Evolutionary conservation across 2,888 invertebrate species (phyloP).

Genomic region (Dryobotodes eremita): DNA sequence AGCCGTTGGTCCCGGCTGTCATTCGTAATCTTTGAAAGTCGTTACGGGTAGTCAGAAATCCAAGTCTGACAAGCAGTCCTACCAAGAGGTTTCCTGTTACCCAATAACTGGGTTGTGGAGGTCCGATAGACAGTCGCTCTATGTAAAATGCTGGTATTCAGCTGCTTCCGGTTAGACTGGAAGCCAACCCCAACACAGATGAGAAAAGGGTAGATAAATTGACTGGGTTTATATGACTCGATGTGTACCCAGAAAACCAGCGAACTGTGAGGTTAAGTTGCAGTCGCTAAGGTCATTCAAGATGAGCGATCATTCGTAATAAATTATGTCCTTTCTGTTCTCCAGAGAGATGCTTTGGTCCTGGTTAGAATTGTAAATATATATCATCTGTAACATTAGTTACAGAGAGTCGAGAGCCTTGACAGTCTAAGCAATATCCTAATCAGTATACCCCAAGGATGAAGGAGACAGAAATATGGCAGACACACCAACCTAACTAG

Average conservation of each 20-base stretch:
- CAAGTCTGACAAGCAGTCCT: no score
- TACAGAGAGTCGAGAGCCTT: not conserved
- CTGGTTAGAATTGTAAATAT: not conserved
- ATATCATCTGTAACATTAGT: not conserved
- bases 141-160: not conserved
- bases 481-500: not conserved
- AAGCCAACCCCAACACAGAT: no score
- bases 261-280: not conserved
- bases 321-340: not conserved
- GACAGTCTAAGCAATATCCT: conserved; percentile 8
- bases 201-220: no score
- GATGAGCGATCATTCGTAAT: not conserved
- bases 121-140: not conserved
- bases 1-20: not conserved
- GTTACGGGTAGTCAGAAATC: not conserved
- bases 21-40: not conserved
- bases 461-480: not conserved
- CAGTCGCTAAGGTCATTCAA: not conserved
- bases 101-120: not conserved
- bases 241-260: not conserved
- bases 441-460: conserved; percentile 4
- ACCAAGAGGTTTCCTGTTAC: not conserved
- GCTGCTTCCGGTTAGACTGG: not conserved
- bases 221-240: no score
- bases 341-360: not conserved